phyloP scores from a whole-genome alignment of 2,113 vertebrate species.

The Festucalex cinctus region DNA sequence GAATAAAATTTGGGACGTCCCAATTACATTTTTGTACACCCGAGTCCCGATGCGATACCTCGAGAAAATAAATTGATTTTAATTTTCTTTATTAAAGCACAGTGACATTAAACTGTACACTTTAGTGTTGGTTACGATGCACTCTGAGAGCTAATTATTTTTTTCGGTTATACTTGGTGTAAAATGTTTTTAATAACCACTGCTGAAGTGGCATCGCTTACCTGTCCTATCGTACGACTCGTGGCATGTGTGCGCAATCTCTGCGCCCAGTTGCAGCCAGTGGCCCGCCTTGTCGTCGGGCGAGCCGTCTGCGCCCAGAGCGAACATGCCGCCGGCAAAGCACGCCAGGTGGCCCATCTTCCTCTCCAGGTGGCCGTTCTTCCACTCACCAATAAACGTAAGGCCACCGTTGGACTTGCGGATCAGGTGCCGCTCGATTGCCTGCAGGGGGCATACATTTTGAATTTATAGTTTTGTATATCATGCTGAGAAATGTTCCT shows the following conservation, averaged over 20 bases:
- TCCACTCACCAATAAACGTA: slow-evolving; percentile 97
- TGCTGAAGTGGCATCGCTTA: slow-evolving; percentile 42
- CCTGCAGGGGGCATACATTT: slow-evolving; percentile 66
- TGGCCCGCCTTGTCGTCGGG: slow-evolving; percentile 93
- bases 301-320: slow-evolving; percentile 92
- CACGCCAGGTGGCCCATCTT: slow-evolving; percentile 99
- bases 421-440: slow-evolving; percentile 94
- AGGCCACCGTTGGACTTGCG: slow-evolving; percentile 94
- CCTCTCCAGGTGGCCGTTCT: slow-evolving; percentile 94
- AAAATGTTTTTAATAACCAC: neutral
- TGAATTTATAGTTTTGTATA: neutral
- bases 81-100: too few relatives aligned
- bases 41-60: too few relatives aligned
- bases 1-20: too few relatives aligned
- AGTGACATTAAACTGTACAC: too few relatives aligned
- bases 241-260: slow-evolving; percentile 97
- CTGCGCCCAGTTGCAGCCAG: slow-evolving; percentile 94
- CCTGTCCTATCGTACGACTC: slow-evolving; percentile 96
- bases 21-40: too few relatives aligned
- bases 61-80: too few relatives aligned
- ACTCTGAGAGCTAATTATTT: too few relatives aligned
- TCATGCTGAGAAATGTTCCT: too few relatives aligned
- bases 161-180: neutral
- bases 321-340: slow-evolving; percentile 97
- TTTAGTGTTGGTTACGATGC: too few relatives aligned